A percentile compares a stretch with the other conserved stretches of the same genome.
Evolutionary conservation across 64 coral and sea anemone species (phyloP).

Genomic region (Pachyseris speciosa): DNA sequence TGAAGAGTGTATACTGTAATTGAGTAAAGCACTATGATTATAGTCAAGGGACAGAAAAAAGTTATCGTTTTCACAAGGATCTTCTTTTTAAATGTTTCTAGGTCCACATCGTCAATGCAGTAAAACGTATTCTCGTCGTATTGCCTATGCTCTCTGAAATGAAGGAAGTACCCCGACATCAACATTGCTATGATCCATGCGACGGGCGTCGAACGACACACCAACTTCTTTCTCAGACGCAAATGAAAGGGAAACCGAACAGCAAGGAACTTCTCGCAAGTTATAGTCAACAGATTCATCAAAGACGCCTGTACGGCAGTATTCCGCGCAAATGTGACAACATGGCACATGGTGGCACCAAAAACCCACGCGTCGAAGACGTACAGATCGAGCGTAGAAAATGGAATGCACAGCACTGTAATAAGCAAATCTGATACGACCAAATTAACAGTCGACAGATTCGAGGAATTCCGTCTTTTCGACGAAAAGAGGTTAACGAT

Average conservation of each 20-base stretch:
- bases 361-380: conserved; percentile 74
- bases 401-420: conserved; percentile 55
- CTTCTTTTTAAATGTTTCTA: background rate
- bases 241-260: conserved; percentile 64
- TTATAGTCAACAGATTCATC: conserved; percentile 64
- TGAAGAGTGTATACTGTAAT: background rate
- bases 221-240: conserved; percentile 31
- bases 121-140: background rate
- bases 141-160: background rate
- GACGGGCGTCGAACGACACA: conserved; percentile 24
- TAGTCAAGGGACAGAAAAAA: background rate
- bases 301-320: conserved; percentile 34
- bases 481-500: conserved; percentile 8
- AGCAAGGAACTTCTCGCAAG: conserved; percentile 76
- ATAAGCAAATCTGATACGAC: conserved; percentile 71
- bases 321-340: conserved; percentile 63
- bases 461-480: conserved; percentile 15
- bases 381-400: conserved; percentile 65
- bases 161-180: background rate
- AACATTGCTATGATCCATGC: conserved; percentile 53
- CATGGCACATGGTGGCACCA: conserved; percentile 56
- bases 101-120: background rate
- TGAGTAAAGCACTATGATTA: conserved; percentile 4
- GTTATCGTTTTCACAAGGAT: background rate
- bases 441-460: conserved; percentile 63